phyloP scores from a whole-genome alignment of 2,888 invertebrate species.

The Tuta absoluta region DNA sequence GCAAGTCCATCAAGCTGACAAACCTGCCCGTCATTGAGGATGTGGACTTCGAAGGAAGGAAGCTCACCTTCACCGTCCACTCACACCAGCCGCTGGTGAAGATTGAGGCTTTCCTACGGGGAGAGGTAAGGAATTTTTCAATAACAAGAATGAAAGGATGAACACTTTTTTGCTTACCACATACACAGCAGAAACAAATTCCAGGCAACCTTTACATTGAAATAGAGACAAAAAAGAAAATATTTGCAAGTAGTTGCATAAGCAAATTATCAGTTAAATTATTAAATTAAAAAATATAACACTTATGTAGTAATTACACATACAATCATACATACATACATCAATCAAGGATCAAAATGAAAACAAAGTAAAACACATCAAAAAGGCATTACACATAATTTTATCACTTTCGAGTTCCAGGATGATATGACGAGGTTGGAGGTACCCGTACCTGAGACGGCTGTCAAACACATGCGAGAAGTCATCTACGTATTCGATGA shows the following conservation, averaged over 20 bases:
- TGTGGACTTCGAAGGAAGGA: conserved; percentile 51
- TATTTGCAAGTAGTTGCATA: too few species aligned
- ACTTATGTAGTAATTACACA: too few species aligned
- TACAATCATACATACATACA: too few species aligned
- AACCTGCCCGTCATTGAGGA: conserved; percentile 62
- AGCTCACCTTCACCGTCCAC: conserved; percentile 57
- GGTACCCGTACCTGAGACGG: background rate
- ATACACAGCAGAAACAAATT: too few species aligned
- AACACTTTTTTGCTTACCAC: too few species aligned
- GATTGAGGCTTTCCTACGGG: conserved; percentile 54
- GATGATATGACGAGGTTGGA: background rate
- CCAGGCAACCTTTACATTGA: too few species aligned
- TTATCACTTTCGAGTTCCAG: background rate
- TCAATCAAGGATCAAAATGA: too few species aligned
- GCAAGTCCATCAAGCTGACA: conserved; percentile 62
- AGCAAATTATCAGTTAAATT: too few species aligned
- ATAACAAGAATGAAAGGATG: too few species aligned
- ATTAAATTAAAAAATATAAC: too few species aligned
- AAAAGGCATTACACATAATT: background rate
- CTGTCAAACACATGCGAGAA: background rate
- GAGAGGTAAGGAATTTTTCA: conserved; percentile 43
- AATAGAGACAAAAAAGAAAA: too few species aligned
- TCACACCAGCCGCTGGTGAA: conserved; percentile 61
- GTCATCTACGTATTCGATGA: background rate
- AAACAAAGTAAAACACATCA: too few species aligned